Percentiles rank a stretch among this genome's conserved stretches.
Conservation (phyloP, 2,113 vertebrate genomes). For the Daphoenositta chrysoptera region DNA sequence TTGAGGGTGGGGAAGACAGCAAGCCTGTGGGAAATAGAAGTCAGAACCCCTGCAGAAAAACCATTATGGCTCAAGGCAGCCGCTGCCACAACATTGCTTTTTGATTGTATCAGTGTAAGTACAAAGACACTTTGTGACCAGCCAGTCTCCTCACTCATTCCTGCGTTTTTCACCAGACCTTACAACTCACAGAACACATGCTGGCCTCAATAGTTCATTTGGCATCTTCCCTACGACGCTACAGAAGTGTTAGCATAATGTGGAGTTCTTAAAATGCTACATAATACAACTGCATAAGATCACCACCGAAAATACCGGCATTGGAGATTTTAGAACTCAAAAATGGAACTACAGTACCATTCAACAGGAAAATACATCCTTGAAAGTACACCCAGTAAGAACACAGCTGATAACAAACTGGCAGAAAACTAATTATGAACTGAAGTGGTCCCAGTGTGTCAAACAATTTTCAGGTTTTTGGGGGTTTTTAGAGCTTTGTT, state of each 20-base stretch:
- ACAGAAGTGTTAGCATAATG: not conserved
- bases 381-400: not conserved
- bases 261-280: not conserved
- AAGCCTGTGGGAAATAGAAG: not conserved
- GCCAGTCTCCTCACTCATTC: not conserved
- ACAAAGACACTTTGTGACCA: not conserved
- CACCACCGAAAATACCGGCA: not conserved
- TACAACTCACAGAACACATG: not conserved
- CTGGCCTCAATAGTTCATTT: not conserved
- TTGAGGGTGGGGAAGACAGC: not conserved
- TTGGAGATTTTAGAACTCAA: not conserved
- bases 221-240: rapidly evolving
- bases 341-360: not conserved
- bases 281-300: not conserved
- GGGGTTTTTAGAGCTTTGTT: not conserved
- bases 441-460: not conserved
- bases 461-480: not conserved
- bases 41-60: not conserved
- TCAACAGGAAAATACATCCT: not conserved
- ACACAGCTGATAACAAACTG: not conserved
- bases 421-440: not conserved
- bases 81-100: not conserved
- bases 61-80: not conserved
- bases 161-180: not conserved
- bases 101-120: not conserved